Percentiles rank a stretch among this genome's conserved stretches.
These are phyloP conservation scores for Maccullochella peelii DNA, from an alignment of 2,113 vertebrate species.

Conservation along the genomic window DNA sequence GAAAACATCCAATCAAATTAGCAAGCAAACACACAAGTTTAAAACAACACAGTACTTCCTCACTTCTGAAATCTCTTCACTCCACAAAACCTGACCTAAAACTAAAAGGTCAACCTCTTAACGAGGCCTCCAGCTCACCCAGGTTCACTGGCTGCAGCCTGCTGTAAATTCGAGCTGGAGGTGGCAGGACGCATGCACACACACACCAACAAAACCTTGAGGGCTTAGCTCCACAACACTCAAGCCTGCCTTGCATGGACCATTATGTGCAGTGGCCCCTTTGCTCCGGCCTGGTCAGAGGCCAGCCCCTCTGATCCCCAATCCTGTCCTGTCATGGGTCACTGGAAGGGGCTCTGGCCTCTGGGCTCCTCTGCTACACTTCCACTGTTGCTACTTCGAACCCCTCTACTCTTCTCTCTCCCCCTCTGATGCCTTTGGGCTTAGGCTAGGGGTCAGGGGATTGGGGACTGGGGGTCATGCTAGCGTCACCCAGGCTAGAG, in stretches of 20 bases:
- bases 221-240: constrained; percentile 63
- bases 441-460: constrained; percentile 90
- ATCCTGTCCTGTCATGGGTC: constrained; percentile 93
- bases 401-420: constrained; percentile 58
- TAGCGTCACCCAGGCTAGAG: constrained; percentile 88
- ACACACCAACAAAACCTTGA: constrained; percentile 39
- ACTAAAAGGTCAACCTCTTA: constrained; percentile 77
- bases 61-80: constrained; percentile 76
- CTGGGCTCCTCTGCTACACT: constrained; percentile 81
- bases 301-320: constrained; percentile 88
- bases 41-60: constrained; percentile 77
- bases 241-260: constrained; percentile 58
- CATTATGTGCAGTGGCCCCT: constrained; percentile 84
- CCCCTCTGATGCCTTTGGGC: constrained; percentile 82
- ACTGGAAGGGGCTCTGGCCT: constrained; percentile 88
- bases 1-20: constrained; percentile 76
- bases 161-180: constrained; percentile 82
- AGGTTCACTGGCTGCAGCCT: constrained; percentile 77
- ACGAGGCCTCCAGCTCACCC: constrained; percentile 77
- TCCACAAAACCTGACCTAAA: constrained; percentile 77
- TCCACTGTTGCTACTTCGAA: constrained; percentile 78
- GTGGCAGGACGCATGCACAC: constrained; percentile 15
- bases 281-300: constrained; percentile 83
- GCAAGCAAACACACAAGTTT: constrained; percentile 79
- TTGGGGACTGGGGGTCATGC: constrained; percentile 88